Conservation (phyloP, 2,888 invertebrate genomes). For the Folsomia candida region DNA sequence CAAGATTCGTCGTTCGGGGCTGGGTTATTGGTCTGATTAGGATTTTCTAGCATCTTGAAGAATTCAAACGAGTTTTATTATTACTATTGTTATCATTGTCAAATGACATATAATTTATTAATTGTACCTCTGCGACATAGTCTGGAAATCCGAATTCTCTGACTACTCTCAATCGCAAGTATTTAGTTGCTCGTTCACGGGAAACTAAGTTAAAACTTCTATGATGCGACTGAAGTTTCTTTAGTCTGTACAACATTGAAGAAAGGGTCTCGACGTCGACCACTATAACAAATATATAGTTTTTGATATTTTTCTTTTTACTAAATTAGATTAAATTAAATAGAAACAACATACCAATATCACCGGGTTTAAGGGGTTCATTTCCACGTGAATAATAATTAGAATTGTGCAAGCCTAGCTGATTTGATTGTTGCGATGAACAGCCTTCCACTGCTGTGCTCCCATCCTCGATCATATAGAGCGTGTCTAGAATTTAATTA, state of each 20-base stretch:
- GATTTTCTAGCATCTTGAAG: slow-evolving; percentile 9
- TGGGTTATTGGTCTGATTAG: background rate
- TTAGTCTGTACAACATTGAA: slow-evolving; percentile 79
- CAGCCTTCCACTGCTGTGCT: slow-evolving; percentile 6
- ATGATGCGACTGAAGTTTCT: slow-evolving; percentile 78
- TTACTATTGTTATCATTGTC: background rate
- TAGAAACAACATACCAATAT: slow-evolving; percentile 17
- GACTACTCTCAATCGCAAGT: slow-evolving; percentile 82
- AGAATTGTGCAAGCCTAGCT: slow-evolving; percentile 8
- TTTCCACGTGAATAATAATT: slow-evolving; percentile 12
- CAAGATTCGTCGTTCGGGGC: background rate
- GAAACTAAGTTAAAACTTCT: slow-evolving; percentile 75
- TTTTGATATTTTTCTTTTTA: no score
- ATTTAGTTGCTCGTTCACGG: slow-evolving; percentile 70
- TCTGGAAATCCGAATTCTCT: slow-evolving; percentile 93
- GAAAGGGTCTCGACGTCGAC: slow-evolving; percentile 73
- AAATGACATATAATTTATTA: background rate
- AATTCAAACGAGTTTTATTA: background rate
- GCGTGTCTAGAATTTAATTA: slow-evolving; percentile 40
- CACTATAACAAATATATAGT: slow-evolving; percentile 56
- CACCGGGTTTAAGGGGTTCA: slow-evolving; percentile 12
- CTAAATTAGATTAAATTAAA: no score
- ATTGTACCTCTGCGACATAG: slow-evolving; percentile 69
- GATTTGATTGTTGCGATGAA: slow-evolving; percentile 13
- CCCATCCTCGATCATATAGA: slow-evolving; percentile 41